Conservation (phyloP, 2,888 invertebrate genomes). For the Agonum fuliginosum region DNA sequence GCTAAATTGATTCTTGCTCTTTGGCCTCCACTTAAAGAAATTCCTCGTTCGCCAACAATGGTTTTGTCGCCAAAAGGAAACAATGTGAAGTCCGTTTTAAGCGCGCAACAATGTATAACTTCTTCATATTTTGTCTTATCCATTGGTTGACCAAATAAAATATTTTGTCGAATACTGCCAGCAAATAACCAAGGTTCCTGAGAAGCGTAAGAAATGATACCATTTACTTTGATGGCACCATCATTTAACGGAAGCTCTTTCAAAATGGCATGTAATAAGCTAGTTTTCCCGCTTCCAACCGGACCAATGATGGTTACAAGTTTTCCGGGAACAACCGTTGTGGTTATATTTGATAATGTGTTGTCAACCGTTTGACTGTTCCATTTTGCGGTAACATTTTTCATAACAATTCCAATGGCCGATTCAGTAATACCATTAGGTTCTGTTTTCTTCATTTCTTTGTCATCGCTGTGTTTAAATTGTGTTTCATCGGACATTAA, state of each 20-base stretch:
- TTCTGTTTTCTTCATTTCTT: constrained; percentile 63
- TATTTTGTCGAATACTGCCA: constrained; percentile 87
- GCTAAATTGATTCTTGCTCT: constrained; percentile 84
- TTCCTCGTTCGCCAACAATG: constrained; percentile 86
- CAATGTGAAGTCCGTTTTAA: constrained; percentile 84
- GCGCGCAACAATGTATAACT: constrained; percentile 80
- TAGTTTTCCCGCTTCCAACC: constrained; percentile 80
- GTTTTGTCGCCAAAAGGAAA: constrained; percentile 83
- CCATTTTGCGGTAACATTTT: constrained; percentile 70
- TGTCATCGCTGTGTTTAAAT: constrained; percentile 63
- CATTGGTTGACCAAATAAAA: constrained; percentile 85
- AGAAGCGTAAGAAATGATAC: constrained; percentile 82
- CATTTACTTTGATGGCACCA: constrained; percentile 80
- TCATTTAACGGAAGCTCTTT: constrained; percentile 77
- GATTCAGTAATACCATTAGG: constrained; percentile 64
- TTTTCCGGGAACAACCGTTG: constrained; percentile 67
- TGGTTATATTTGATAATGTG: constrained; percentile 67
- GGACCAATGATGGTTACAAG: constrained; percentile 77
- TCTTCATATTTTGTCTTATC: constrained; percentile 77
- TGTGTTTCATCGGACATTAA: constrained; percentile 78
- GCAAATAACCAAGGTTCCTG: constrained; percentile 92
- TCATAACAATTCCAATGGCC: constrained; percentile 62
- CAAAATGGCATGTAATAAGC: constrained; percentile 82
- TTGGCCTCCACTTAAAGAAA: constrained; percentile 88
- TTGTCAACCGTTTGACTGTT: constrained; percentile 67